Percentiles rank a stretch among this genome's conserved stretches.
Evolutionary conservation across 2,888 invertebrate genomes (phyloP).

Genomic region (Listrodromus nycthemerus): DNA sequence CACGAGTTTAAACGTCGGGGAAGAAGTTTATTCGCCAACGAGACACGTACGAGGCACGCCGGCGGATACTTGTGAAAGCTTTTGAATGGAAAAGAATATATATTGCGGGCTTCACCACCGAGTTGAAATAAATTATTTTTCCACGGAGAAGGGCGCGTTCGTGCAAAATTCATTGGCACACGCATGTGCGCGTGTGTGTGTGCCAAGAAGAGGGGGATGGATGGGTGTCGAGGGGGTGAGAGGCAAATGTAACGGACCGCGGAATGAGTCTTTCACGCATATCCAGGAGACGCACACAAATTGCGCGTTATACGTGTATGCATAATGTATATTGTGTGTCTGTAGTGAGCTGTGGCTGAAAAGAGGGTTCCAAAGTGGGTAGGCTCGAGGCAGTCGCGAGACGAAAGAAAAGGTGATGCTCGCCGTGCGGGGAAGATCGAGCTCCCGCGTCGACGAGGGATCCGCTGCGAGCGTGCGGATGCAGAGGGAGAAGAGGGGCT

Average conservation of each 20-base stretch:
- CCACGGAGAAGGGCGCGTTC: slow-evolving; percentile 2
- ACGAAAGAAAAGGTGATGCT: slow-evolving; percentile 44
- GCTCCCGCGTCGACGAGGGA: slow-evolving; percentile 56
- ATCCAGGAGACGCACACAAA: slow-evolving; percentile 28
- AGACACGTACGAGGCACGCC: not conserved
- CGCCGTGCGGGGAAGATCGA: slow-evolving; percentile 42
- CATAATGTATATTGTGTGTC: slow-evolving; percentile 15
- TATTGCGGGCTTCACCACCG: slow-evolving; percentile 10
- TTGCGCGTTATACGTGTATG: slow-evolving; percentile 15
- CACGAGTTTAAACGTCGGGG: slow-evolving; percentile 25
- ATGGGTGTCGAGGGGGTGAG: not conserved
- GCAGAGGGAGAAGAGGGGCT: slow-evolving; percentile 1
- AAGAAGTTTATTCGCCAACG: slow-evolving; percentile 32
- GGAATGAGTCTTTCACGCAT: slow-evolving; percentile 42
- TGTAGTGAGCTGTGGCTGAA: slow-evolving; percentile 26
- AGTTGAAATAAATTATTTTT: slow-evolving; percentile 52
- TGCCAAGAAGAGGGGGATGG: not conserved
- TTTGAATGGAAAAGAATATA: slow-evolving; percentile 19
- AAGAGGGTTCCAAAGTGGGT: slow-evolving; percentile 65
- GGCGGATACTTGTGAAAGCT: slow-evolving; percentile 7
- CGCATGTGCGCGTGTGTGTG: slow-evolving; percentile 22
- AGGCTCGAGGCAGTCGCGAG: slow-evolving; percentile 55
- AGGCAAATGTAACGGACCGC: slow-evolving; percentile 14
- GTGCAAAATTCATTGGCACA: slow-evolving; percentile 5
- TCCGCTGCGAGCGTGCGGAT: slow-evolving; percentile 22